Base-by-base conservation (phyloP, 1,140 invertebrate genomes). In the Augochlora pura region DNA sequence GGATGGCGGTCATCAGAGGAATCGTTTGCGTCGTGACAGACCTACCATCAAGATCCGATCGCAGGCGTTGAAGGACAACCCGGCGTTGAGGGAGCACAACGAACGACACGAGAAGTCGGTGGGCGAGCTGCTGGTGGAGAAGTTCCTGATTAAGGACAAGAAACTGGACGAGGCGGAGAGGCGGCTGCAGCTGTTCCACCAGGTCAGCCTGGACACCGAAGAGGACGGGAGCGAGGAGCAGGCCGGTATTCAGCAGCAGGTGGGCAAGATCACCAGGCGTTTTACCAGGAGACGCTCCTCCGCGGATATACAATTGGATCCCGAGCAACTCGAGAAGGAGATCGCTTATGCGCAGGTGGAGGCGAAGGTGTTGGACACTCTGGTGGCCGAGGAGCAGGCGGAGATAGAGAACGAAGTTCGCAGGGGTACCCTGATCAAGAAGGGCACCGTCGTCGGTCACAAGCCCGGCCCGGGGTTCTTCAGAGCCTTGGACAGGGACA, bases 81-180 rank as follows among this genome's bases (percentile, higher is more conserved):
- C 93, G 0, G 91, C 90, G 0, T 54, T 94, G 10, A 80, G 92
- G 0, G 90, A 92, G 25, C 89, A 93, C 69, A 85, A 87, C 27
- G 88, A 91, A 27, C 88, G 80, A 9, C 90, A 91, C 16, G 92
- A 95, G 82, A 96, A 96, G 86, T 94, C 95, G 0, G 94, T 96
- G 0, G 96, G 96, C 1, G 95, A 96, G 76, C 90, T 96, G 72
- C 88, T 97, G n/a, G 94, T 96, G 12, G 96, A 97, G 87, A 96
- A 96, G 89, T 96, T 96, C 90, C 91, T 95, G 18, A 96, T 97
- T 46, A 95, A 94, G 77, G 95, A 96, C 57, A 95, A 94, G 68
- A 93, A 94, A 76, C 82, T 92, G 12, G 85, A 90, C 66, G 90
- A 93, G 73, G 82, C 85, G 42, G 85, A 91, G 74, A 82, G 69